A percentile compares a stretch with the other conserved stretches of the same genome.
These are phyloP conservation scores for Drosophila lacicola DNA, from an alignment of 2,888 invertebrate genomes.

Conservation along the genomic window DNA sequence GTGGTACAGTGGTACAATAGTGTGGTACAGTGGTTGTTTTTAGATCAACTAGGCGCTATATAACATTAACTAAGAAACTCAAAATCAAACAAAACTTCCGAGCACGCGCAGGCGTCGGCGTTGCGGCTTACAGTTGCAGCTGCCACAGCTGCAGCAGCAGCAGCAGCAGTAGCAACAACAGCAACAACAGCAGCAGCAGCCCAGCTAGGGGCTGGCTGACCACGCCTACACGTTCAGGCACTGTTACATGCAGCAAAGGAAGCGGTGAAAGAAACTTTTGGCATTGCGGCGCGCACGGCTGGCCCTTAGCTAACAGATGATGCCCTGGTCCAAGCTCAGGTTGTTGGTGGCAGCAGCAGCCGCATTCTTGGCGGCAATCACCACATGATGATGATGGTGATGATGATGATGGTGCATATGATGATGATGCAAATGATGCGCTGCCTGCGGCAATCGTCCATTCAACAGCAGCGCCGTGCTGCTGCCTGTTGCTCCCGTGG, in stretches of 20 bases:
- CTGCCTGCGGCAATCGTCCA: conserved; percentile 47
- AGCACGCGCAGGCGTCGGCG: conserved; percentile 37
- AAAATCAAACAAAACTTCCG: conserved; percentile 46
- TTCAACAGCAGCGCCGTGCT: conserved; percentile 50
- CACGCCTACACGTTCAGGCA: conserved; percentile 62
- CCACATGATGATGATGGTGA: conserved; percentile 74
- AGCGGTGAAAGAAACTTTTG: conserved; percentile 85
- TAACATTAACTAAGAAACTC: conserved; percentile 63
- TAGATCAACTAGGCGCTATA: conserved; percentile 48
- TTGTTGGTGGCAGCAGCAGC: conserved; percentile 83
- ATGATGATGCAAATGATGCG: conserved; percentile 69
- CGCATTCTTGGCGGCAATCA: conserved; percentile 76
- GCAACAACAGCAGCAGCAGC: conserved; percentile 19
- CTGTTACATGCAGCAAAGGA: conserved; percentile 84
- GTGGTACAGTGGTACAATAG: not conserved
- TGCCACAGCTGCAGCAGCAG: not conserved
- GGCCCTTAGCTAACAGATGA: conserved; percentile 85
- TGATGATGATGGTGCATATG: conserved; percentile 77
- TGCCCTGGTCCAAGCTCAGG: conserved; percentile 85
- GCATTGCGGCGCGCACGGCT: conserved; percentile 84
- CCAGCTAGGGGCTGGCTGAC: conserved; percentile 46
- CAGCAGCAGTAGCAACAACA: conserved; percentile 11
- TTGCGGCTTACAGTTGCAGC: conserved; percentile 1
- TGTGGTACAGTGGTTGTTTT: conserved; percentile 11
- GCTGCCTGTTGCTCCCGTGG: conserved; percentile 46